These are phyloP conservation scores for Watsonalla cultraria DNA, from an alignment of 2,888 invertebrate species.

Conservation along the genomic window DNA sequence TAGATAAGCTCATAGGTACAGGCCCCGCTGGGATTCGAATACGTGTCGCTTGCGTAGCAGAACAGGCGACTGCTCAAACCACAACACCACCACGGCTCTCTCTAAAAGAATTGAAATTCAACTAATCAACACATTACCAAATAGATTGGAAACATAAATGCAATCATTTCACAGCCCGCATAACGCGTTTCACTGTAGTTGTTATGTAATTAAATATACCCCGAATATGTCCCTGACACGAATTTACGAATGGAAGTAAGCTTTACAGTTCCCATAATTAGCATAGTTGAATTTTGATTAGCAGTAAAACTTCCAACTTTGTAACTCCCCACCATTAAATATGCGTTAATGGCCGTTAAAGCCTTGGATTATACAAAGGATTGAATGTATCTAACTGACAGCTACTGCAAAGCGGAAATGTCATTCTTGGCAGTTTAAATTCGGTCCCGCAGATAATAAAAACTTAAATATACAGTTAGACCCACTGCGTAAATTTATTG, in stretches of 20 bases:
- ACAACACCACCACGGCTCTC: too few species aligned
- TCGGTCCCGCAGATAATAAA: too few species aligned
- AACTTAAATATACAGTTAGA: too few species aligned
- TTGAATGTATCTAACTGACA: constrained; percentile 32
- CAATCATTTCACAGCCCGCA: constrained; percentile 1
- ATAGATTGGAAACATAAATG: not conserved
- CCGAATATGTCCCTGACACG: constrained; percentile 22
- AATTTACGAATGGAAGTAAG: constrained; percentile 23
- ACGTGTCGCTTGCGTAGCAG: too few species aligned
- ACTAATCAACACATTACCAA: too few species aligned
- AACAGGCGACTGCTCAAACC: too few species aligned
- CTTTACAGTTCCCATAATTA: constrained; percentile 52
- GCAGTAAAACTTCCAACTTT: constrained; percentile 54
- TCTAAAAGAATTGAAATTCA: too few species aligned
- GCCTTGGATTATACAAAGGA: constrained; percentile 50
- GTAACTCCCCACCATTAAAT: constrained; percentile 49
- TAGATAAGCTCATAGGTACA: too few species aligned
- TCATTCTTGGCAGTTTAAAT: not conserved
- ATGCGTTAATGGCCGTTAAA: constrained; percentile 43
- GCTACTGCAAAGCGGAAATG: not conserved
- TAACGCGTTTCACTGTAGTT: constrained; percentile 17
- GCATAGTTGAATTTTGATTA: constrained; percentile 73
- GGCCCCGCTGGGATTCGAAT: too few species aligned
- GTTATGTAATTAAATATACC: constrained; percentile 30
- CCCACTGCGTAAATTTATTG: too few species aligned